Percentiles rank a stretch among this genome's conserved stretches.
Evolutionary conservation across 1,140 invertebrate species (phyloP).

Genomic region (Yoshiicerus persimilis): DNA sequence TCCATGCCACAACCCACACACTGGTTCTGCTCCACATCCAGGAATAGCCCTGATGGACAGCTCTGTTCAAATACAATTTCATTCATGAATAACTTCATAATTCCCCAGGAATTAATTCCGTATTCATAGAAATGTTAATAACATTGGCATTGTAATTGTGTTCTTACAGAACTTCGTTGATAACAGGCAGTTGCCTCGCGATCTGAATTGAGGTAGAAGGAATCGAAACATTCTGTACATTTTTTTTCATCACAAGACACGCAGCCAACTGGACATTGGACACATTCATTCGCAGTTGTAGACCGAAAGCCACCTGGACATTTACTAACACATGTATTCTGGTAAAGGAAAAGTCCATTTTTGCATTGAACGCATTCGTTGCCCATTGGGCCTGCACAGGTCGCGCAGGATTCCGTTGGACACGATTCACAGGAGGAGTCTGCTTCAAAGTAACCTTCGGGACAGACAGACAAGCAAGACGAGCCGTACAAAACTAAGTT

Average conservation of each 20-base stretch:
- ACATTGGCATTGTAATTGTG: too few species aligned
- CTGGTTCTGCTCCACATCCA: constrained; percentile 31
- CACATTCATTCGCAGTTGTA: constrained; percentile 72
- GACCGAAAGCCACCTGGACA: constrained; percentile 83
- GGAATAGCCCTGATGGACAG: constrained; percentile 36
- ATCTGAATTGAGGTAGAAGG: neutral
- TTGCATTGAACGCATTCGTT: constrained; percentile 83
- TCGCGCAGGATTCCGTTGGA: constrained; percentile 51
- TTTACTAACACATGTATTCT: constrained; percentile 76
- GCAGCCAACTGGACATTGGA: constrained; percentile 65
- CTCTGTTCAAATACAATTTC: constrained; percentile 10
- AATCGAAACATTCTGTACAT: constrained; percentile 28
- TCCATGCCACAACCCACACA: constrained; percentile 38
- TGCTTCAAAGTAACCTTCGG: constrained; percentile 75
- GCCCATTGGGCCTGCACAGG: constrained; percentile 74
- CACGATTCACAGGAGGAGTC: constrained; percentile 46
- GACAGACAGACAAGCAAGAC: constrained; percentile 78
- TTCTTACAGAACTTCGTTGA: constrained; percentile 30
- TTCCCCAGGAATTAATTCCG: too few species aligned
- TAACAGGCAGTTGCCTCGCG: neutral
- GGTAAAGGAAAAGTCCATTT: constrained; percentile 70
- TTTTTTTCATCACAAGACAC: constrained; percentile 61
- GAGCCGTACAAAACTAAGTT: constrained; percentile 77
- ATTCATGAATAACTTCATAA: neutral
- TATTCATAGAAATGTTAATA: too few species aligned